Evolutionary conservation across 2,797 vertebrate species (phyloP), one percentile per base, ranked within the genome.

Genomic region (Sphenopsis melanotis): DNA sequence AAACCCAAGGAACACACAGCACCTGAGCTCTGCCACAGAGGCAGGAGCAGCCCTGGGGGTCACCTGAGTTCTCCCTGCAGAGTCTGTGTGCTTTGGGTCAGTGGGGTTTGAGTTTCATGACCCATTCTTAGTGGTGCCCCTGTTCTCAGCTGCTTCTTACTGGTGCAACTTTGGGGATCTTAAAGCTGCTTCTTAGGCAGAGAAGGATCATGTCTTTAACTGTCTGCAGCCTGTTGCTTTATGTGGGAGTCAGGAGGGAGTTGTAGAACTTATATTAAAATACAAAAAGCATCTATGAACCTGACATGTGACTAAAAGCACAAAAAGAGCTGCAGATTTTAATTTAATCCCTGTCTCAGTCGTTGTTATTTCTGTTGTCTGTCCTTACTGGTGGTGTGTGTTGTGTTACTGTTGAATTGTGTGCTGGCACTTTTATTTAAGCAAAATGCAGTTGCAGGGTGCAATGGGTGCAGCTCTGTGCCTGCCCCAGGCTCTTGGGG

Each of bases 1-100:
- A n/a, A 30, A 61, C 2, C 15, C 21, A 4, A 32, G 5, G 55
- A 41, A 6, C 5, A 3, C 3, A 0, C 4, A 53, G 36, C 8
- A 1, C 44, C 39, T 26, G 7, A 11, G 30, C 26, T 55, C 24
- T 36, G 32, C 26, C 11, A 1, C 2, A n/a, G 56, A 37, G 89
- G 70, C 39, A 68, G 74, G 61, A 68, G 41, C 65, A 49, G 55
- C 44, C 30, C 37, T 8, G 36, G 2, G 20, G 29, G 34, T 24
- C n/a, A 1, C 32, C 76, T 56, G 63, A 9, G 46, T 9, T 13
- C 34, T 46, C 74, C 34, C 46, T 18, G 39, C 36, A 22, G 13
- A 23, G 32, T 20, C 0, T 10, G 15, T 29, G 59, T 53, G 69
- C 0, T 0, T 32, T 32, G 14, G 30, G n/a, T 15, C 55, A 41